Conservation (phyloP, 2,797 vertebrate species). For the Acanthornis magna region DNA sequence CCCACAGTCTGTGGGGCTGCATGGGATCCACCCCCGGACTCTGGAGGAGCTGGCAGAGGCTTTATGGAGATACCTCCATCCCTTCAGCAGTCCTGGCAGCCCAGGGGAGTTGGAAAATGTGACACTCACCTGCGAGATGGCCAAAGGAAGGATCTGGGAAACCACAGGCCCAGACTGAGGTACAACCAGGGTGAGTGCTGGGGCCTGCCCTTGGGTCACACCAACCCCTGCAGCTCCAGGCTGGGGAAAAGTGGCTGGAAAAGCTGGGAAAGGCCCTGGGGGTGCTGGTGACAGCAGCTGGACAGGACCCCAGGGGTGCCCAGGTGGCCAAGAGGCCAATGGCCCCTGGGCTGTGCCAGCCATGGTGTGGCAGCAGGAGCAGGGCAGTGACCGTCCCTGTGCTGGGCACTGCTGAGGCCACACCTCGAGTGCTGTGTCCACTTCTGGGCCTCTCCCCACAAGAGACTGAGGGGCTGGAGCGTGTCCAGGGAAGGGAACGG, state of each 20-base stretch:
- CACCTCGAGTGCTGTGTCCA: neutral
- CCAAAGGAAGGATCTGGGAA: neutral
- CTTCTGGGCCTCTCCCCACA: rapidly evolving
- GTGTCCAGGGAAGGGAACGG: neutral
- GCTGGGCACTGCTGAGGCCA: neutral
- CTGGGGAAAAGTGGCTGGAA: too few relatives aligned
- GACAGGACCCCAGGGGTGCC: neutral
- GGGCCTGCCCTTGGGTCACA: neutral
- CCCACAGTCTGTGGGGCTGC: neutral
- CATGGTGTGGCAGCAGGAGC: neutral
- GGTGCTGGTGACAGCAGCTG: neutral
- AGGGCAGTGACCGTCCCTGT: neutral
- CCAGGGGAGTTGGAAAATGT: neutral
- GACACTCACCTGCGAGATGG: neutral
- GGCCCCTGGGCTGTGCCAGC: neutral
- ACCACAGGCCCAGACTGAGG: neutral
- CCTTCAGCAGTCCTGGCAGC: too few relatives aligned
- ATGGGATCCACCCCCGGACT: neutral
- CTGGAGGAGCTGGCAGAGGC: neutral
- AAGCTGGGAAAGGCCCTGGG: neutral
- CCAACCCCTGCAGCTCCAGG: neutral
- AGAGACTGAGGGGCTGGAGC: neutral
- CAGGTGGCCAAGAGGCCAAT: neutral
- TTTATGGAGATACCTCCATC: neutral
- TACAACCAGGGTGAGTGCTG: neutral